Evolutionary conservation across 2,888 invertebrate genomes (phyloP).

Genomic region (Caenorhabditis parvicauda): DNA sequence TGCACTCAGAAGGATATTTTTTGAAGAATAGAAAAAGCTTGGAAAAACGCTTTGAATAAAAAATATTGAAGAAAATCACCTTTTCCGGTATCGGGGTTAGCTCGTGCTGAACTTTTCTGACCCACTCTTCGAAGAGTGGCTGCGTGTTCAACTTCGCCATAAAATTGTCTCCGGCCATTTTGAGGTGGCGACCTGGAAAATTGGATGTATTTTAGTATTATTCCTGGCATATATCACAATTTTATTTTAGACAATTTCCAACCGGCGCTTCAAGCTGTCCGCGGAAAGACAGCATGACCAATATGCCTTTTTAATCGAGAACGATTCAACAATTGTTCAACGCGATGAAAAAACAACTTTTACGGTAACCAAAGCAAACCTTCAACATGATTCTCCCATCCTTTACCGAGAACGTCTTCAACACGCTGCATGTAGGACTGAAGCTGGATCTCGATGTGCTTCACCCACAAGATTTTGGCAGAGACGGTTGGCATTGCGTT

Average conservation of each 20-base stretch:
- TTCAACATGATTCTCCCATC: constrained; percentile 98
- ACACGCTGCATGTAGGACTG: constrained; percentile 92
- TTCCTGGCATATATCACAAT: no score
- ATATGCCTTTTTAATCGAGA: no score
- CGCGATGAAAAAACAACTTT: background rate
- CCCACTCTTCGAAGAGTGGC: constrained; percentile 98
- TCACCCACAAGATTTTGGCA: constrained; percentile 93
- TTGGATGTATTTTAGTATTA: no score
- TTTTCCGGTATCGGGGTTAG: no score
- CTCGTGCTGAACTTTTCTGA: constrained; percentile 17
- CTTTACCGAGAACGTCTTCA: constrained; percentile 90
- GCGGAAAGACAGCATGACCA: no score
- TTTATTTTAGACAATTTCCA: no score
- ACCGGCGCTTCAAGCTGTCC: no score
- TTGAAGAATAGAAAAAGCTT: no score
- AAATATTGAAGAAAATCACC: no score
- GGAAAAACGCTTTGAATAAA: no score
- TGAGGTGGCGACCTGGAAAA: constrained; percentile 68
- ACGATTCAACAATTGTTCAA: background rate
- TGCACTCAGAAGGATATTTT: no score
- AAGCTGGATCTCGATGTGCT: constrained; percentile 91
- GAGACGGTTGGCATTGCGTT: constrained; percentile 92
- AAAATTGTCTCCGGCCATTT: constrained; percentile 96
- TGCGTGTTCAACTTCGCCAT: constrained; percentile 90
- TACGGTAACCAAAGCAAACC: constrained; percentile 71